Evolutionary conservation across 2,888 invertebrate genomes (phyloP), one percentile per base, ranked within the genome.

Genomic region (Pharmacophagus antenor): DNA sequence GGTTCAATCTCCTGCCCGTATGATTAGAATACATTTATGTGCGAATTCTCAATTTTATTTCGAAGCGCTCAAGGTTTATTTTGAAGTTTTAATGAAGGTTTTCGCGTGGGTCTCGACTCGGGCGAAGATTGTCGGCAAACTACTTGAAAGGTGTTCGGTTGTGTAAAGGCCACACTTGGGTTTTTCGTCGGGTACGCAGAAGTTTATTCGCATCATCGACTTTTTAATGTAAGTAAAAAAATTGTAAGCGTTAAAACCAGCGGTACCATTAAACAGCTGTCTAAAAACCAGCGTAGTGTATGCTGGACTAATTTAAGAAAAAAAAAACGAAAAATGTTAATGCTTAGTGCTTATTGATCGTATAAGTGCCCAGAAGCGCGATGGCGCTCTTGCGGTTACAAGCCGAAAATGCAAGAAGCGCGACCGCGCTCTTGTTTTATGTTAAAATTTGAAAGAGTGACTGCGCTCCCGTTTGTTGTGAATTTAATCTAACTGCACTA

Each of bases 121-220:
- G 75, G 64, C 70, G 71, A 71, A 73, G 67, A 68, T 71, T 70
- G 66, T 76, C 79, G 84, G 72, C 72, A 76, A n/a, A 67, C 73
- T 66, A 72, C 77, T 78, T 69, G 73, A 82, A 86, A 88, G 88
- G 88, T 82, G 88, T 88, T 86, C 85, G 73, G 80, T 87, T 88
- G 86, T 84, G 70, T 87, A 74, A 51, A n/a, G 65, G 68, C 63
- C 62, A 68, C 64, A 58, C 63, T 52, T 46, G 57, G 55, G 57
- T 70, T 70, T 72, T 71, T 64, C 67, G 60, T 65, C 67, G 63
- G 61, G 58, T 69, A 60, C 56, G 31, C 47, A 46, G 75, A 79
- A 77, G 75, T 76, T 72, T 77, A 76, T 79, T 66, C 82, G 74
- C 85, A 83, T 84, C 87, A 86, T 68, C 74, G 70, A 62, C 65